Evolutionary conservation across 2,888 invertebrate species (phyloP), one percentile per base, ranked within the genome.

Genomic region (Panorpa germanica): DNA sequence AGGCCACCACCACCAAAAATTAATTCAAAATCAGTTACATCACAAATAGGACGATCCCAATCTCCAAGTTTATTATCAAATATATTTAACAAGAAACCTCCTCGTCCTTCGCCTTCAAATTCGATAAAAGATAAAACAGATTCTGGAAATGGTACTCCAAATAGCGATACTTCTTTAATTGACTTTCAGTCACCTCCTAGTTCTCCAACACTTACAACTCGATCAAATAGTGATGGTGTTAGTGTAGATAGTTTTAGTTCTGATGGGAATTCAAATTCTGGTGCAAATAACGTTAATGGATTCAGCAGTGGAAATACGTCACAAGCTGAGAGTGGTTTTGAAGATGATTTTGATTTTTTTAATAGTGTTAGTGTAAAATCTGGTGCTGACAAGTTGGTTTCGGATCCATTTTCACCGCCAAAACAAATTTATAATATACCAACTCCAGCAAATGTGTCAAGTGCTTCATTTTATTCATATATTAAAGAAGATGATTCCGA

Each of bases 291-390:
- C 30, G 50, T 51, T 3, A 56, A 57, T 35, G 49, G 55, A 14
- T 52, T 59, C 22, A 61, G 59, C 39, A 68, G 67, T 42, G 70
- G 73, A 10, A 72, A 67, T 44, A 65, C 65, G 5, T 75, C 75
- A 4, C 71, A 74, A 45, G 68, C 72, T 24, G 77, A 77, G 46
- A 76, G 76, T 52, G 76, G 78, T 4, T 82, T 82, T 46, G 82
- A 83, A 50, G 82, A 81, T 55, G 81, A 82, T 47, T 78, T 77
- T 48, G 76, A 78, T 46, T 57, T 70, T 25, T 69, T 70, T 42
- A 57, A 70, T 4, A n/a, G n/a, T n/a, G 54, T 54, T 39, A 49
- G 58, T 36, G 53, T 55, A 42, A 63, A 57, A 42, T 46, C 45
- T 26, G 45, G 40, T 29, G 41, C 37, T 25, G 51, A 55, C 29